These are phyloP conservation scores for Coccyzus lansbergi DNA, from an alignment of 2,797 vertebrate species.

Conservation along the genomic window DNA sequence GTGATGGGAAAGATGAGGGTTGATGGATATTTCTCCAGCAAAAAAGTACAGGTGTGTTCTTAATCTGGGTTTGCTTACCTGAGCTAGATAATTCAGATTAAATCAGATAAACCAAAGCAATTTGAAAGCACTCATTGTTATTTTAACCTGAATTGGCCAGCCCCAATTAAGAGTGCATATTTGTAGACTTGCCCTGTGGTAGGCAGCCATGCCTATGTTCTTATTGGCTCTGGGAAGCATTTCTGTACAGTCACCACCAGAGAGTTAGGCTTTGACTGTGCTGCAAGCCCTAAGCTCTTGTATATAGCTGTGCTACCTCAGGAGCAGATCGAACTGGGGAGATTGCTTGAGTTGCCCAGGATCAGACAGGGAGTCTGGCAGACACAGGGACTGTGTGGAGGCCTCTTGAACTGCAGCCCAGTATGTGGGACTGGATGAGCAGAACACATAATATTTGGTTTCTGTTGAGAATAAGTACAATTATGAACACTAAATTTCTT, in stretches of 20 bases:
- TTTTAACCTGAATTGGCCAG: constrained; percentile 1
- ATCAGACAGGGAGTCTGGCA: not conserved
- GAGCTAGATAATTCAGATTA: constrained; percentile 2
- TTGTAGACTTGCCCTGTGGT: not conserved
- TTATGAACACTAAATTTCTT: not conserved
- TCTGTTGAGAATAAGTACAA: not conserved
- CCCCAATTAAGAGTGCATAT: not conserved
- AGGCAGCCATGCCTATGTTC: not conserved
- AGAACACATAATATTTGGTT: not conserved
- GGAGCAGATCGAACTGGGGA: not conserved
- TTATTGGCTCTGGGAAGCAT: not conserved
- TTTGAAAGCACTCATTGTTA: not conserved
- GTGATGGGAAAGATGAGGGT: not conserved
- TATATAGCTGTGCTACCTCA: not conserved
- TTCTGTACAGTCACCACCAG: not conserved
- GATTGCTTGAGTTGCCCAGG: not conserved
- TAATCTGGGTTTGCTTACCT: constrained; percentile 9
- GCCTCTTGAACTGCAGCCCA: not conserved
- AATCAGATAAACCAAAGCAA: not conserved
- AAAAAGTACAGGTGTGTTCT: not conserved
- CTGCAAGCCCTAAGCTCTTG: not conserved
- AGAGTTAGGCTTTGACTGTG: not conserved
- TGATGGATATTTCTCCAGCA: not conserved
- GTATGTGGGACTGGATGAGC: not conserved
- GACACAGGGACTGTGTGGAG: not conserved